phyloP scores from a whole-genome alignment of 2,797 vertebrate species.

The Gorsachius magnificus region DNA sequence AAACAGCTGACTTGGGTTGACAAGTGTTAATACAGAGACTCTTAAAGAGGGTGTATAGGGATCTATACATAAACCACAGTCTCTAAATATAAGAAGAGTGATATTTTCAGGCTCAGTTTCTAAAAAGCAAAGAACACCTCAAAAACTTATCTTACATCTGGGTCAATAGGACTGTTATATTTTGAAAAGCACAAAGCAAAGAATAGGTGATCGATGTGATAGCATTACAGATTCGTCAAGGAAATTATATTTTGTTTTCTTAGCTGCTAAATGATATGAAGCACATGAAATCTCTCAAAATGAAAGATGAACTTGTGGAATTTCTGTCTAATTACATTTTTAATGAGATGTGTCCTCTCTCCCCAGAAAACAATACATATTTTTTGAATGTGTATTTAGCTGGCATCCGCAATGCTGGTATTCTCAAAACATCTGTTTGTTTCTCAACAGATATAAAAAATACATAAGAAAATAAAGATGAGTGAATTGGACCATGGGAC shows the following conservation, averaged over 20 bases:
- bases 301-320: not conserved
- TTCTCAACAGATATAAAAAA: conserved; percentile 48
- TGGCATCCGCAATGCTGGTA: not conserved
- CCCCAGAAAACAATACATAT: not conserved
- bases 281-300: not conserved
- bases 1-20: not conserved
- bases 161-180: not conserved
- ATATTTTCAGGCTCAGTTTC: not conserved
- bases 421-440: conserved; percentile 34
- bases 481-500: conserved; percentile 62
- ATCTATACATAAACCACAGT: not conserved
- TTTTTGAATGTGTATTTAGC: not conserved
- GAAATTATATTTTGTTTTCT: not conserved
- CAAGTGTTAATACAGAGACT: not conserved
- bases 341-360: not conserved
- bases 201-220: not conserved
- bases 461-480: conserved; percentile 57
- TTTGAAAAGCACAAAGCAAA: not conserved
- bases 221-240: not conserved
- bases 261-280: conserved; percentile 8
- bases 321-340: not conserved
- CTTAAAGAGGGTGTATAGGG: not conserved
- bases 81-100: not conserved
- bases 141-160: not conserved
- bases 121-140: not conserved